phyloP scores from a whole-genome alignment of 2,113 vertebrate genomes.

The Alethe castanea region DNA sequence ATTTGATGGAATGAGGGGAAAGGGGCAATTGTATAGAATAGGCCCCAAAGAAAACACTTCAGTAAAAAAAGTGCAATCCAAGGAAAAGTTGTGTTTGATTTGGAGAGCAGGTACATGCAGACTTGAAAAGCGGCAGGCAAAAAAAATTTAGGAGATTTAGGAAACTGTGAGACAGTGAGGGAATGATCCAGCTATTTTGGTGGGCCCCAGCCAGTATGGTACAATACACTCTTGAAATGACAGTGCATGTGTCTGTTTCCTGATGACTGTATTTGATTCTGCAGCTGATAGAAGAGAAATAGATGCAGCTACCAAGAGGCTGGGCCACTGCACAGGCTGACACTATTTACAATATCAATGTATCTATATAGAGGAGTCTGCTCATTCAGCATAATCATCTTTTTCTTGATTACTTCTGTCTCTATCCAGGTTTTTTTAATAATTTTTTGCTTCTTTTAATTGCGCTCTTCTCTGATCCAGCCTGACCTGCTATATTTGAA shows the following conservation, averaged over 20 bases:
- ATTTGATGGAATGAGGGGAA: not conserved
- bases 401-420: not conserved
- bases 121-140: not conserved
- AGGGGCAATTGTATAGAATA: not conserved
- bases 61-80: not conserved
- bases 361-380: not conserved
- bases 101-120: not conserved
- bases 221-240: not conserved
- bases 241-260: not conserved
- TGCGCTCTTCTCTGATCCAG: not conserved
- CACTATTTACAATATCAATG: not conserved
- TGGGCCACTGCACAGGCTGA: not conserved
- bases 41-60: not conserved
- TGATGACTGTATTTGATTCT: conserved; percentile 7
- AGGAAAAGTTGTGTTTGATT: not conserved
- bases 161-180: not conserved
- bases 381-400: not conserved
- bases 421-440: not conserved
- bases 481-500: not conserved
- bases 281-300: not conserved
- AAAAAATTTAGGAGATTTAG: not conserved
- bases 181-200: not conserved
- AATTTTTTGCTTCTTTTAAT: not conserved
- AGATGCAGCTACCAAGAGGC: not conserved
- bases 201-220: not conserved